phyloP scores from a whole-genome alignment of 2,113 vertebrate genomes.

The Pholis gunnellus region DNA sequence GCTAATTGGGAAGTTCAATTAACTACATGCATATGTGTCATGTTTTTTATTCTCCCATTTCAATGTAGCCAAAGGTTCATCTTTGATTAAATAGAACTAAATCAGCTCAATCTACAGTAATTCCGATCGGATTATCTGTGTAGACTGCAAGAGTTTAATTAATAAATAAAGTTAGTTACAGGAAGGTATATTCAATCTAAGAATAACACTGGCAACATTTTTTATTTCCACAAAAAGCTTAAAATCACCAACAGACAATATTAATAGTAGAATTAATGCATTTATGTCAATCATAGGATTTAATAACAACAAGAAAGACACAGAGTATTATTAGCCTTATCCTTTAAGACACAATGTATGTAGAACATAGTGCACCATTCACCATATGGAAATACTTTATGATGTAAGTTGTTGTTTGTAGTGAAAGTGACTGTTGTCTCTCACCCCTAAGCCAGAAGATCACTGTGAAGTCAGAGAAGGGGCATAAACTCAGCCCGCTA shows the following conservation, averaged over 20 bases:
- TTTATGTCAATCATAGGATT: not conserved
- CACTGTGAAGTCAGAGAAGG: conserved; percentile 79
- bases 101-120: too few species aligned
- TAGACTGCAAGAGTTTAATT: not conserved
- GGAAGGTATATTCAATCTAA: not conserved
- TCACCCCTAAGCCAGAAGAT: conserved; percentile 84
- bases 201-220: not conserved
- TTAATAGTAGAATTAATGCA: not conserved
- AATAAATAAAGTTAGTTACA: not conserved
- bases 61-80: not conserved
- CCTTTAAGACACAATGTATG: not conserved
- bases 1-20: too few species aligned
- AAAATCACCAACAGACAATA: not conserved
- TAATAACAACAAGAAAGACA: not conserved
- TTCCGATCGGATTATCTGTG: not conserved
- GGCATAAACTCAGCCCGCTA: conserved; percentile 86
- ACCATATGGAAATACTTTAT: too few species aligned
- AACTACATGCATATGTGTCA: not conserved
- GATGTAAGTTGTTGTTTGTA: not conserved
- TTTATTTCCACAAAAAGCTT: not conserved
- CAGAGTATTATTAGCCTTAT: not conserved
- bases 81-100: not conserved
- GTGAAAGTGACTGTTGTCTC: conserved; percentile 22
- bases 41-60: not conserved
- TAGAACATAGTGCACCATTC: not conserved